phyloP scores from a whole-genome alignment of 1,140 invertebrate species.

The Bathynomus jamesi region DNA sequence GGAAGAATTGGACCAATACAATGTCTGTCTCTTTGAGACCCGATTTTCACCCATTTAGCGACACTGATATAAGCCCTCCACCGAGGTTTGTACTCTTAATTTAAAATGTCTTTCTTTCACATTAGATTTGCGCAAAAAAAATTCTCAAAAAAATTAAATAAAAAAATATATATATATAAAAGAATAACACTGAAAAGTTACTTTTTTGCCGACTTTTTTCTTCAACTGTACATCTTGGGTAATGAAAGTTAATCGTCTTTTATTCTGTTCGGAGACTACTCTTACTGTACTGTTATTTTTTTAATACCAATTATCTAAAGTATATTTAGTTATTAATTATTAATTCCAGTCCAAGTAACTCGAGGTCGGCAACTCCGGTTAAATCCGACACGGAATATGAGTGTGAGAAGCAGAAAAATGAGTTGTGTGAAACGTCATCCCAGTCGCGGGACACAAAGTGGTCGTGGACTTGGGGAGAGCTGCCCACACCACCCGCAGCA shows the following conservation, averaged over 20 bases:
- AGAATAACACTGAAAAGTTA: too few species aligned
- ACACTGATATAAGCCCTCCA: constrained; percentile 67
- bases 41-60: constrained; percentile 83
- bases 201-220: too few species aligned
- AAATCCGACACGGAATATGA: constrained; percentile 93
- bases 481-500: constrained; percentile 53
- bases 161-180: too few species aligned
- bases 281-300: too few species aligned
- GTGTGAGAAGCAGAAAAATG: constrained; percentile 46
- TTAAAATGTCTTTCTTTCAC: too few species aligned
- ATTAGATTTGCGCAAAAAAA: too few species aligned
- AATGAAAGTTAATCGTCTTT: too few species aligned
- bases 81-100: constrained; percentile 51
- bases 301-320: too few species aligned
- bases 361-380: constrained; percentile 67
- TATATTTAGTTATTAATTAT: too few species aligned
- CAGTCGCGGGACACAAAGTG: constrained; percentile 47
- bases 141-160: too few species aligned
- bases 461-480: constrained; percentile 94
- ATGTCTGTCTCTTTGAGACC: constrained; percentile 42
- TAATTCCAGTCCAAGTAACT: constrained; percentile 54
- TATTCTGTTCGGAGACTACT: too few species aligned
- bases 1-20: neutral
- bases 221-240: too few species aligned
- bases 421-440: constrained; percentile 42